Evolutionary conservation across 2,797 vertebrate species (phyloP).

Genomic region (Arrhamphus sclerolepis): DNA sequence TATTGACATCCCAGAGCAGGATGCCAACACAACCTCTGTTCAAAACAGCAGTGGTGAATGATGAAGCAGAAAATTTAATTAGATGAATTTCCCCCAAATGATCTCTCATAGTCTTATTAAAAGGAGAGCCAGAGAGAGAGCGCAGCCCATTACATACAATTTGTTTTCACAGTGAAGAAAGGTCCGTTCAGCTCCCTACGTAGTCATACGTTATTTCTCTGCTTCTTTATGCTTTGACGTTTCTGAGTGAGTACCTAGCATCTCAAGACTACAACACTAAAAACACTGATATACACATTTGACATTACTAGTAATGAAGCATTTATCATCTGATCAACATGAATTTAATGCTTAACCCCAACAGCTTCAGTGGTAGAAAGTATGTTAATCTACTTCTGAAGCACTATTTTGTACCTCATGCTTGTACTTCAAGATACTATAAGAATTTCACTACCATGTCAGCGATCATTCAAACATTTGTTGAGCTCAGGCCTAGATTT

Average conservation of each 20-base stretch:
- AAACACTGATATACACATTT: no score
- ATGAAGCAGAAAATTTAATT: conserved; percentile 76
- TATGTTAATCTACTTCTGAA: no score
- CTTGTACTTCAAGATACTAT: no score
- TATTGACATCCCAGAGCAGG: conserved; percentile 51
- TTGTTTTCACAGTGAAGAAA: conserved; percentile 54
- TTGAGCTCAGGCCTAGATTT: no score
- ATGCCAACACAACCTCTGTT: conserved; percentile 64
- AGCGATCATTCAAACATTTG: no score
- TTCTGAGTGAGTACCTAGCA: conserved; percentile 2
- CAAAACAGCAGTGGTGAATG: conserved; percentile 55
- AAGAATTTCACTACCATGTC: no score
- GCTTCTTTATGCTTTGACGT: conserved; percentile 26
- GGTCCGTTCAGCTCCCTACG: conserved; percentile 35
- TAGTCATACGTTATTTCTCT: conserved; percentile 11
- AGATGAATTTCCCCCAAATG: conserved; percentile 78
- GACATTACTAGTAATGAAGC: no score
- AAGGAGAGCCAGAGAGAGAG: conserved; percentile 24
- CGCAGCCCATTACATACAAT: conserved; percentile 57
- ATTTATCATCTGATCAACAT: no score
- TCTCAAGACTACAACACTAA: no score
- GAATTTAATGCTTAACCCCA: no score
- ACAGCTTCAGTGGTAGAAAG: no score
- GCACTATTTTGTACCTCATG: no score
- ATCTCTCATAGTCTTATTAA: conserved; percentile 66